These are phyloP conservation scores for Prunella strophiata DNA, from an alignment of 2,797 vertebrate species.

Conservation along the genomic window DNA sequence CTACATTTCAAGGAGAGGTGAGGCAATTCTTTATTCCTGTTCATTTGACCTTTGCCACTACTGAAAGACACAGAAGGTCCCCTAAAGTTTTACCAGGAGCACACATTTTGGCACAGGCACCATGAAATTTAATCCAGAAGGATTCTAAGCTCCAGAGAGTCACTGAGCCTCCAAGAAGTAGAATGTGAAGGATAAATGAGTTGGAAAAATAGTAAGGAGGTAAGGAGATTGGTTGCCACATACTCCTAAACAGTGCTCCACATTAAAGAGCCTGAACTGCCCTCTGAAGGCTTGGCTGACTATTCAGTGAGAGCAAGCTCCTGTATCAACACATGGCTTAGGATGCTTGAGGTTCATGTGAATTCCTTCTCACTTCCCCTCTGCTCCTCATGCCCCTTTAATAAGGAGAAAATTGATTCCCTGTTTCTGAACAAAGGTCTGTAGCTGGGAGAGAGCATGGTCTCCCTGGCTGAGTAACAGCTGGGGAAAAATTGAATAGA, in stretches of 20 bases:
- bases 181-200: background rate
- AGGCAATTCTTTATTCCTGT: background rate
- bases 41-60: background rate
- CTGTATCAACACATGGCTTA: background rate
- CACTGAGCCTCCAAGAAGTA: background rate
- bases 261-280: background rate
- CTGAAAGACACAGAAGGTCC: background rate
- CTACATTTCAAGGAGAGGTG: background rate
- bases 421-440: background rate
- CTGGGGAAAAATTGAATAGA: conserved; percentile 29
- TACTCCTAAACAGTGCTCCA: background rate
- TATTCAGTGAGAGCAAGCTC: background rate
- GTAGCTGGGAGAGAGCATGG: background rate
- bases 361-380: background rate
- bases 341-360: background rate
- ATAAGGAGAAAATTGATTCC: conserved; percentile 21
- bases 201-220: background rate
- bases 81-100: background rate
- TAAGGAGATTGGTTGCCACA: background rate
- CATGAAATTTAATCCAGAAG: background rate
- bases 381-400: background rate
- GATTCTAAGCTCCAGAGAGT: background rate
- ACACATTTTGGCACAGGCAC: background rate
- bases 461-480: conserved; percentile 33
- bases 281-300: background rate